phyloP scores from a whole-genome alignment of 2,797 vertebrate genomes.

The Trachurus trachurus region DNA sequence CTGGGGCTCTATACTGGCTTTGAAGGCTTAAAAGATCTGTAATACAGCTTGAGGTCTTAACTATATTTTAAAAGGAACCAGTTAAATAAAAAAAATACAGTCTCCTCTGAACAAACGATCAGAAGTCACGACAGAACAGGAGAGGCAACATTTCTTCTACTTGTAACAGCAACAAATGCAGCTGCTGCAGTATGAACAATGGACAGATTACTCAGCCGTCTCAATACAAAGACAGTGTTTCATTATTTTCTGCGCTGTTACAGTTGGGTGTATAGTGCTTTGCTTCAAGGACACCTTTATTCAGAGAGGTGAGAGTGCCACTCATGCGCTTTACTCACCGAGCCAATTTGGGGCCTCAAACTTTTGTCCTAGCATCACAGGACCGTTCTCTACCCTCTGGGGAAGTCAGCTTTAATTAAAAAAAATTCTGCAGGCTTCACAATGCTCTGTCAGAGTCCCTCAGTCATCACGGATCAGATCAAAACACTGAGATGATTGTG shows the following conservation, averaged over 20 bases:
- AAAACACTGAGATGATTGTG: slow-evolving; percentile 31
- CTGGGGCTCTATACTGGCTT: slow-evolving; percentile 37
- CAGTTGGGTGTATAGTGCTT: slow-evolving; percentile 26
- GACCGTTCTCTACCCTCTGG: slow-evolving; percentile 29
- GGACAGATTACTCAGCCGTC: slow-evolving; percentile 7
- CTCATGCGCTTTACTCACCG: slow-evolving; percentile 20
- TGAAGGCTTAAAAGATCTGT: slow-evolving; percentile 47
- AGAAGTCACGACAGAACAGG: slow-evolving; percentile 20
- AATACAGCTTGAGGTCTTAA: slow-evolving; percentile 14
- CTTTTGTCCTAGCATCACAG: slow-evolving; percentile 61
- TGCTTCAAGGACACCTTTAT: slow-evolving; percentile 58
- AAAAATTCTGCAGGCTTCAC: slow-evolving; percentile 42
- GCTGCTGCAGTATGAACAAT: slow-evolving; percentile 11
- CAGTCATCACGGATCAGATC: slow-evolving; percentile 50
- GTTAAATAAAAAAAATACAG: slow-evolving; percentile 38
- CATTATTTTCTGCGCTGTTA: no score
- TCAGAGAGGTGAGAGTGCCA: slow-evolving; percentile 36
- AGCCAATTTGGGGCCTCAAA: slow-evolving; percentile 50
- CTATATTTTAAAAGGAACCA: slow-evolving; percentile 42
- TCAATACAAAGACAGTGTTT: background rate
- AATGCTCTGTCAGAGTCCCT: slow-evolving; percentile 33
- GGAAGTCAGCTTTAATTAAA: slow-evolving; percentile 69
- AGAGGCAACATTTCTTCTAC: background rate
- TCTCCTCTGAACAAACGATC: slow-evolving; percentile 33
- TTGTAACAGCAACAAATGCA: slow-evolving; percentile 1